Base-by-base conservation (phyloP, 92 coral and sea anemone genomes). In the Scolanthus callimorphus region DNA sequence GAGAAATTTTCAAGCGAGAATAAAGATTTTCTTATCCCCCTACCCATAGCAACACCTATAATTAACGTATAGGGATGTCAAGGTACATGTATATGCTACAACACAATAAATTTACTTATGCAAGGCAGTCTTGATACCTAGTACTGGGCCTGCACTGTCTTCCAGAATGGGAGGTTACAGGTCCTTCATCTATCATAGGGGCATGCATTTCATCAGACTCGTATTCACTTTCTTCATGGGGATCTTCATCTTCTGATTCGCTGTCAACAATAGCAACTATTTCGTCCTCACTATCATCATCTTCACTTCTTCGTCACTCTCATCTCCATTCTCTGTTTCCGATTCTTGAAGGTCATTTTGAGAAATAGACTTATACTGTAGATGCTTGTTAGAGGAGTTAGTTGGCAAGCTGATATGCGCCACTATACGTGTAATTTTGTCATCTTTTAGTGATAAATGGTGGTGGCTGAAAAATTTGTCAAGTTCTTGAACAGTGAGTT, bases 401-500 rank as follows among this genome's bases (percentile, higher is more conserved):
- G 54, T 69, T 49, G 56, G 59, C 62, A 67, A 6, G 57, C 61
- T 31, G 74, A 79, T 51, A 62, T 72, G 85, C 31, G 80, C 75
- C 85, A 71, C 29, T 64, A 38, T 62, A 27, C 28, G 57, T 39
- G 21, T 73, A 15, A 52, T 31, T 64, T 62, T 63, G 39, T 70
- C 77, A 31, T 62, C 66, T 29, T 39, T 25, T 43, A 69, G 65
- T 29, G 84, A 59, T 25, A 78, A 65, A 31, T 70, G 68, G 57
- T 70, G 65, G 51, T 55, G 52, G 38, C 19, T 64, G 45, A 70
- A 65, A 65, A 67, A 77, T 77, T 77, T 77, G 53, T 37, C 62
- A 52, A 78, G 55, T 59, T 71, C 79, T 29, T 79, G 25, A 39
- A 79, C 80, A 58, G 58, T 73, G 25, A 72, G 70, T 74, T 80